Conservation (phyloP, 2,888 invertebrate species). For the Macroteleia sp. region DNA sequence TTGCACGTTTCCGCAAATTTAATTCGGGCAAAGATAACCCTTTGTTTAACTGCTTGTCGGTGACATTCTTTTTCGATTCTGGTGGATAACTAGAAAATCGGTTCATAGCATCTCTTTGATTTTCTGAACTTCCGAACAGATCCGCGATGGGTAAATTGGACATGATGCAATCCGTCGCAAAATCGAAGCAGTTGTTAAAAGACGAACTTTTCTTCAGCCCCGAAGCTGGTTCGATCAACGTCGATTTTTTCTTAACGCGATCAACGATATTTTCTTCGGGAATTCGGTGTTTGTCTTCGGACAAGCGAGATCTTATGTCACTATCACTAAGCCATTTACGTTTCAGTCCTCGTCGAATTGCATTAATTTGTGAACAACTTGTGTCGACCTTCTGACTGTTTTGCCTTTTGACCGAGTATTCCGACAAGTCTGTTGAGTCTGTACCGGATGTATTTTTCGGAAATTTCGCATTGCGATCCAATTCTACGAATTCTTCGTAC, state of each 20-base stretch:
- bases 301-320: conserved; percentile 29
- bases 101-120: background rate
- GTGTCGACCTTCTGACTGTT: no score
- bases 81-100: background rate
- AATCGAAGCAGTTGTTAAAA: conserved; percentile 42
- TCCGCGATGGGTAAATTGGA: conserved; percentile 24
- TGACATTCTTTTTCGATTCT: background rate
- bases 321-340: conserved; percentile 48
- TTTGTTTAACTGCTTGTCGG: background rate
- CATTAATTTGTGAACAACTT: background rate
- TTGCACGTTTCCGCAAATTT: conserved; percentile 31
- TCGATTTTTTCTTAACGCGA: conserved; percentile 8
- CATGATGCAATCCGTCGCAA: conserved; percentile 37
- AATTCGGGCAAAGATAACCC: conserved; percentile 30
- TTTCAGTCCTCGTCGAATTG: conserved; percentile 10
- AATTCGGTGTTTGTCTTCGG: background rate
- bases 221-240: background rate
- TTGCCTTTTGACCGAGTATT: no score
- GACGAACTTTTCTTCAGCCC: conserved; percentile 34
- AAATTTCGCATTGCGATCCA: no score
- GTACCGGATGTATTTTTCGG: no score
- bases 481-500: no score
- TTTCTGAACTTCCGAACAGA: conserved; percentile 1
- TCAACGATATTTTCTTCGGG: background rate
- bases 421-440: no score